Percentiles rank a stretch among this genome's conserved stretches.
These are phyloP conservation scores for Ahaetulla prasina DNA, from an alignment of 2,113 vertebrate genomes.

Conservation along the genomic window DNA sequence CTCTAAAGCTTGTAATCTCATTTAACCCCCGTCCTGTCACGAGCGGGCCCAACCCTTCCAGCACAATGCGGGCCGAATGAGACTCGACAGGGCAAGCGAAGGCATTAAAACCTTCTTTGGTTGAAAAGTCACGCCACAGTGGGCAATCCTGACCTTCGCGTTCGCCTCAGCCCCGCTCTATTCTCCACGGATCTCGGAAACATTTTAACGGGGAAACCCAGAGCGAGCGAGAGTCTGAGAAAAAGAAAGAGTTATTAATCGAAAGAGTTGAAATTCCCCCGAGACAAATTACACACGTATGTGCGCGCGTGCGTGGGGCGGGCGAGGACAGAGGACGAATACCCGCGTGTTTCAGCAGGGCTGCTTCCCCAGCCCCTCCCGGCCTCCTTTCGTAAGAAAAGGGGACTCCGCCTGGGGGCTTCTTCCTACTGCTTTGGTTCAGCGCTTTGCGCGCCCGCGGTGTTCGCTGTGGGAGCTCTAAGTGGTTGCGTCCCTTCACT, in stretches of 20 bases:
- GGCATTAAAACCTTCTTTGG: conserved; percentile 77
- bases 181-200: conserved; percentile 60
- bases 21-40: conserved; percentile 81
- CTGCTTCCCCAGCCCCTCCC: neutral
- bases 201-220: conserved; percentile 42
- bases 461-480: neutral
- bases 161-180: conserved; percentile 40
- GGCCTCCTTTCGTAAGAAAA: conserved; percentile 67
- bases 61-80: conserved; percentile 78
- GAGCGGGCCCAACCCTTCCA: conserved; percentile 68
- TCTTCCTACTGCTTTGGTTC: neutral
- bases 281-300: conserved; percentile 77
- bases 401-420: conserved; percentile 33
- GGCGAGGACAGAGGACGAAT: neutral
- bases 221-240: neutral
- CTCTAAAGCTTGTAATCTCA: conserved; percentile 83
- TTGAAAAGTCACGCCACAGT: conserved; percentile 80
- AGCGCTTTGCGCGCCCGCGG: neutral
- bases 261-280: conserved; percentile 55
- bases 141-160: conserved; percentile 78
- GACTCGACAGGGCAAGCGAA: conserved; percentile 77
- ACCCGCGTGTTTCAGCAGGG: neutral
- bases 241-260: neutral
- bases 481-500: neutral
- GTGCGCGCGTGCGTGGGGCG: neutral